A percentile compares a stretch with the other conserved stretches of the same genome.
Evolutionary conservation across 1,140 invertebrate species (phyloP).

Genomic region (Trinorchestia longiramus): DNA sequence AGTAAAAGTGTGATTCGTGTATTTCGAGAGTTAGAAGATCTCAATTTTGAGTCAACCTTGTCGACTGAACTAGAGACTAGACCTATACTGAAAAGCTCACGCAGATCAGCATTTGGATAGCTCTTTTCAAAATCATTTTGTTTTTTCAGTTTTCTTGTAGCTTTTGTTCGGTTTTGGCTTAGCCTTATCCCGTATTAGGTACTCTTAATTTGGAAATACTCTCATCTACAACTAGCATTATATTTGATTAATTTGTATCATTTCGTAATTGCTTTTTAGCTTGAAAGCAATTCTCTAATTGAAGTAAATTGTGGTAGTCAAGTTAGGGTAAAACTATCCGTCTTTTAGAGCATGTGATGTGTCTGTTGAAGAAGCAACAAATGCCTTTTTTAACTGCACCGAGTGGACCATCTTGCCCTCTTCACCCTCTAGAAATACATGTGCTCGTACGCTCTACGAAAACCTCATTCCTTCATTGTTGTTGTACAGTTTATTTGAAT

Average conservation of each 20-base stretch:
- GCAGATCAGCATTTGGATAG: background rate
- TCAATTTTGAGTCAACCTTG: no score
- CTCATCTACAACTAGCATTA: background rate
- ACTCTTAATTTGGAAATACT: background rate
- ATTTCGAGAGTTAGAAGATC: no score
- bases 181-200: background rate
- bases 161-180: background rate
- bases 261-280: background rate
- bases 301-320: background rate
- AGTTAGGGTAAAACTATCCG: constrained; percentile 31
- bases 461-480: background rate
- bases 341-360: constrained; percentile 34
- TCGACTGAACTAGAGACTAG: no score
- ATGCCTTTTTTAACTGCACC: constrained; percentile 32
- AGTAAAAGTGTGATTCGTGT: no score
- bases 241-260: background rate
- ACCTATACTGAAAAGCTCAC: background rate
- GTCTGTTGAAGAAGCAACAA: background rate
- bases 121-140: background rate
- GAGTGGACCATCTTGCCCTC: constrained; percentile 11
- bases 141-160: background rate
- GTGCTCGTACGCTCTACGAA: background rate
- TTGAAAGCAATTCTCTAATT: background rate
- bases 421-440: background rate
- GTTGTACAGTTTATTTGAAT: background rate